These are phyloP conservation scores for Poecilia latipinna DNA, from an alignment of 2,113 vertebrate genomes.

Conservation along the genomic window DNA sequence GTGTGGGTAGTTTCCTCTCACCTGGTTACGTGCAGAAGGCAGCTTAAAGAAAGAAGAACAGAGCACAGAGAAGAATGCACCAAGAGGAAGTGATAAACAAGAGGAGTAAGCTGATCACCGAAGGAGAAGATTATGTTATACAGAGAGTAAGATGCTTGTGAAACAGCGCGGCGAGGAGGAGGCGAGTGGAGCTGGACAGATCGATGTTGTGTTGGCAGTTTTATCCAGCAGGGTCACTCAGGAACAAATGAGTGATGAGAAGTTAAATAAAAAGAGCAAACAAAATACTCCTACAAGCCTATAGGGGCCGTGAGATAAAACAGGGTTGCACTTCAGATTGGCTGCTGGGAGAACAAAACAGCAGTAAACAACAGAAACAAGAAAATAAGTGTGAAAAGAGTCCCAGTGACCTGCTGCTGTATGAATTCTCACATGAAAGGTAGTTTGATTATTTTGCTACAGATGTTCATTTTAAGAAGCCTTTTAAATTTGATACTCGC, in stretches of 20 bases:
- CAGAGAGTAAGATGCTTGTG: conserved; percentile 27
- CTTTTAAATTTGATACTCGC: conserved; percentile 21
- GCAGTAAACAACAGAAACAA: neutral
- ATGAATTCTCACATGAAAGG: neutral
- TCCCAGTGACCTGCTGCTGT: neutral
- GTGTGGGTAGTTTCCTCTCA: conserved; percentile 55
- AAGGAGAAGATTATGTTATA: conserved; percentile 34
- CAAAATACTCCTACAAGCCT: conserved; percentile 40
- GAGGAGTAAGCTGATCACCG: conserved; percentile 23
- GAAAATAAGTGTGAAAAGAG: conserved; percentile 7
- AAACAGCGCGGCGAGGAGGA: conserved; percentile 39
- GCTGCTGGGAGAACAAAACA: conserved; percentile 19
- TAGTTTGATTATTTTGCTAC: neutral
- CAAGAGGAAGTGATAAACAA: conserved; percentile 38
- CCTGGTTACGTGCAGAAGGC: conserved; percentile 40
- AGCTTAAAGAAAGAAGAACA: conserved; percentile 39
- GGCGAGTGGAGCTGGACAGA: conserved; percentile 28
- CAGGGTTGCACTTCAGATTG: neutral
- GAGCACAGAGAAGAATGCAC: conserved; percentile 29
- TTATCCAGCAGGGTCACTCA: conserved; percentile 54
- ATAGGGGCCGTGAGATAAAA: conserved; percentile 38
- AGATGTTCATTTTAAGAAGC: neutral
- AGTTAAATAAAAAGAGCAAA: conserved; percentile 55
- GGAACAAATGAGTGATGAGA: conserved; percentile 53
- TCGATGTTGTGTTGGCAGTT: conserved; percentile 46